Conservation (phyloP, 2,888 invertebrate species). For the Andrena bicolor region DNA sequence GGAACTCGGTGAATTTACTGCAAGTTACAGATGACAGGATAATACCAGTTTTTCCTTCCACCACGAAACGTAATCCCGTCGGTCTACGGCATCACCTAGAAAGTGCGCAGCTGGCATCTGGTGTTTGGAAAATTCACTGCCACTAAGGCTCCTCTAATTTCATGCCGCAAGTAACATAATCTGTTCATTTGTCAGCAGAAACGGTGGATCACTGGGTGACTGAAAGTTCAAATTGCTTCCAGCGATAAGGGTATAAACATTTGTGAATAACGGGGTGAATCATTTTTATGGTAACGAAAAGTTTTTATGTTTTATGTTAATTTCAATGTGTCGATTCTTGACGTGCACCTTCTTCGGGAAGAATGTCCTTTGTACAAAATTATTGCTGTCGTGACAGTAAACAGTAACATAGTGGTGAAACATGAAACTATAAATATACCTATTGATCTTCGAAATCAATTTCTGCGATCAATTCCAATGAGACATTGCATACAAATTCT, state of each 20-base stretch:
- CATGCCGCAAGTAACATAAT: background rate
- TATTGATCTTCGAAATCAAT: no score
- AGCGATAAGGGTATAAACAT: background rate
- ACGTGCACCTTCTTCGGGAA: background rate
- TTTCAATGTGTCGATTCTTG: background rate
- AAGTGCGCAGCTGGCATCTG: constrained; percentile 52
- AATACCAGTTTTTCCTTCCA: constrained; percentile 55
- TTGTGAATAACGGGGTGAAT: no score
- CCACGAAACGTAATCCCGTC: constrained; percentile 52
- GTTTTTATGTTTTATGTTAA: background rate
- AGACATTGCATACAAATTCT: no score
- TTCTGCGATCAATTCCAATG: no score
- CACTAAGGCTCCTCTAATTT: constrained; percentile 13
- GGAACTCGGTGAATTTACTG: constrained; percentile 55
- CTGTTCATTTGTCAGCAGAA: background rate
- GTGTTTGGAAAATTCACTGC: constrained; percentile 36
- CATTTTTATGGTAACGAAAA: background rate
- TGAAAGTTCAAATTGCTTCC: background rate
- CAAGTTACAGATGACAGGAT: constrained; percentile 52
- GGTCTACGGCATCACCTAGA: constrained; percentile 25
- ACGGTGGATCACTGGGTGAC: background rate
- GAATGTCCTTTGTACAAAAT: background rate
- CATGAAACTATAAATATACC: no score
- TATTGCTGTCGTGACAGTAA: background rate
- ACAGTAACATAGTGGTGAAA: background rate